These are phyloP conservation scores for Megaceryle maxima DNA, from an alignment of 2,113 vertebrate species.

Conservation along the genomic window DNA sequence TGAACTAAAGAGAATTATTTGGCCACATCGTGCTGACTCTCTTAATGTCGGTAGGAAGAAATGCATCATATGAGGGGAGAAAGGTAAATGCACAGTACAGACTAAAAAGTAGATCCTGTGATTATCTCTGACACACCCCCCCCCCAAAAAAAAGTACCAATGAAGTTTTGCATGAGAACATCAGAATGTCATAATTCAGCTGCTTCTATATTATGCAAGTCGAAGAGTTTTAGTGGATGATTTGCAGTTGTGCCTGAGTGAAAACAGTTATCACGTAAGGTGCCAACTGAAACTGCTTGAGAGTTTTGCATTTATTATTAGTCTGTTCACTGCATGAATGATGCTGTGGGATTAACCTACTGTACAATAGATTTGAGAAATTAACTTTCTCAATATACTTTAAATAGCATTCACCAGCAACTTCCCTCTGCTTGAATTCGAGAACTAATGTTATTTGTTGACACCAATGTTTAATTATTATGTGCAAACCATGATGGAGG, in stretches of 20 bases:
- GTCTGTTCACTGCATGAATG: background rate
- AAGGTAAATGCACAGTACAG: background rate
- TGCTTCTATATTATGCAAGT: background rate
- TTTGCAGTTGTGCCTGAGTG: background rate
- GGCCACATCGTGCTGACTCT: background rate
- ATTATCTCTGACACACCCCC: background rate
- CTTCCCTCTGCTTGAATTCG: background rate
- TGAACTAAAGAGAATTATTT: background rate
- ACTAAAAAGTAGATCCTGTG: background rate
- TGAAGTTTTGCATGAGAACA: background rate
- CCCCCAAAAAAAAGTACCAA: background rate
- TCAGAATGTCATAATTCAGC: background rate
- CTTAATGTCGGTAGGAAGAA: background rate
- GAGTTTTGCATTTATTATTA: background rate
- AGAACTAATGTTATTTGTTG: background rate
- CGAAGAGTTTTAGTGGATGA: background rate
- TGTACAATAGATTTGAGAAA: background rate
- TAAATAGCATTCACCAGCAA: background rate
- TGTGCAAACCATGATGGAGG: background rate
- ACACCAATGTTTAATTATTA: background rate
- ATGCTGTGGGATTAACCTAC: background rate
- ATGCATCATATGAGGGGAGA: background rate
- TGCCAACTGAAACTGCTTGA: background rate
- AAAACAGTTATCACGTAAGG: background rate
- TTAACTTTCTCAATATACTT: background rate